phyloP scores from a whole-genome alignment of 2,888 invertebrate species.

The Pycnomerus fuliginosus region DNA sequence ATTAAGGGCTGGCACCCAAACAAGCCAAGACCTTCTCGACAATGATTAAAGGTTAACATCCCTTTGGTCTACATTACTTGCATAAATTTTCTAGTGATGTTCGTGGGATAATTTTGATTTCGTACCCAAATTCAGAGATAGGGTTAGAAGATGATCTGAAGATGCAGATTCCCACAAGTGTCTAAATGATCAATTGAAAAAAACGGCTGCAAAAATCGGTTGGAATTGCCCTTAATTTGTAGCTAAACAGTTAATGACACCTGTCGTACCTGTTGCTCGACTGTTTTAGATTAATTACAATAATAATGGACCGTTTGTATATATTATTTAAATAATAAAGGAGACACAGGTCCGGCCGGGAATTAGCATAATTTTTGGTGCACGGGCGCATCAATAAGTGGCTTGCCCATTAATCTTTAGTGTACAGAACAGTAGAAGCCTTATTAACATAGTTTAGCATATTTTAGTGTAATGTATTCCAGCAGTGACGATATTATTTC shows the following conservation, averaged over 20 bases:
- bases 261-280: constrained; percentile 24
- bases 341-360: constrained; percentile 30
- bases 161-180: constrained; percentile 38
- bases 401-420: constrained; percentile 40
- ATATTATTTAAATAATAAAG: constrained; percentile 42
- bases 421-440: constrained; percentile 34
- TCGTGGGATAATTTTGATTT: constrained; percentile 50
- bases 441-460: constrained; percentile 46
- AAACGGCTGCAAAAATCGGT: constrained; percentile 20
- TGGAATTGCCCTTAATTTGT: neutral
- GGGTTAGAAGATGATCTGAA: constrained; percentile 43
- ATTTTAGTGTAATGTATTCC: constrained; percentile 35
- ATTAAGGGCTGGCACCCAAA: constrained; percentile 45
- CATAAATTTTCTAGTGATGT: constrained; percentile 46
- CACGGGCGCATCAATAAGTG: constrained; percentile 26
- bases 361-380: constrained; percentile 26
- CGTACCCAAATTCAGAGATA: constrained; percentile 38
- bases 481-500: constrained; percentile 35
- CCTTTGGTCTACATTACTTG: constrained; percentile 40
- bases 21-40: constrained; percentile 2
- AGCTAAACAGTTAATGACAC: constrained; percentile 8
- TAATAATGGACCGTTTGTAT: constrained; percentile 38
- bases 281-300: constrained; percentile 39
- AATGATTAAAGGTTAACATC: constrained; percentile 6
- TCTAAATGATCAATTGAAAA: constrained; percentile 34